These are phyloP conservation scores for Sarcophaga rosellei DNA, from an alignment of 2,888 invertebrate species.

Conservation along the genomic window DNA sequence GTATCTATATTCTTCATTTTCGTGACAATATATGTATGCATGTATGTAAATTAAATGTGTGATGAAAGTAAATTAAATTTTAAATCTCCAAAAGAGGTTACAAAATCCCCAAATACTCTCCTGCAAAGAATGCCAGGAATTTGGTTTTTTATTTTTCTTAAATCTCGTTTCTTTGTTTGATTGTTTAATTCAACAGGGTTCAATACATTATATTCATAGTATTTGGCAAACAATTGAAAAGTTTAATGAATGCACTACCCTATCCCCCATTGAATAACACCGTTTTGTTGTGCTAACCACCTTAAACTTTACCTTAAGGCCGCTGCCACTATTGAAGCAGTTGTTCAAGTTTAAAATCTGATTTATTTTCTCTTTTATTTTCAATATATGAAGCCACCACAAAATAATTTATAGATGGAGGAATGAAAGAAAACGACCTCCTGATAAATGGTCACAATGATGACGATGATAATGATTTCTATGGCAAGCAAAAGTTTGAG, in stretches of 20 bases:
- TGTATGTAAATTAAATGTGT: no score
- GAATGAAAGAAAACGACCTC: not conserved
- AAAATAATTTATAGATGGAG: slow-evolving; percentile 27
- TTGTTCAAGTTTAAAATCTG: slow-evolving; percentile 40
- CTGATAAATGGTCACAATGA: slow-evolving; percentile 39
- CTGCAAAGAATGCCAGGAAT: slow-evolving; percentile 41
- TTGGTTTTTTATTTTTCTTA: slow-evolving; percentile 21
- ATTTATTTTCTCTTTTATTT: slow-evolving; percentile 16
- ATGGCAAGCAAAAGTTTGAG: slow-evolving; percentile 61
- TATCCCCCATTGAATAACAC: not conserved
- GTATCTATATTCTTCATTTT: no score
- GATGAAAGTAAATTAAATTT: no score
- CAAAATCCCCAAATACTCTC: not conserved
- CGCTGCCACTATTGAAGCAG: slow-evolving; percentile 4
- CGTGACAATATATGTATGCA: no score
- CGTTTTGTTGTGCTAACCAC: not conserved
- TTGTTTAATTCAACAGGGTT: slow-evolving; percentile 8
- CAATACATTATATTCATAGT: slow-evolving; percentile 45
- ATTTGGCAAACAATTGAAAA: slow-evolving; percentile 63
- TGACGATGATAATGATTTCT: slow-evolving; percentile 40
- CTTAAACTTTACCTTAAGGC: slow-evolving; percentile 41
- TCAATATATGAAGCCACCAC: slow-evolving; percentile 11
- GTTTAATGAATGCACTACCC: slow-evolving; percentile 53
- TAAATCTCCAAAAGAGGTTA: not conserved
- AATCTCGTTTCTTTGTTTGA: not conserved